Base-by-base conservation (phyloP, 2,113 vertebrate genomes). In the Cebidichthys violaceus region DNA sequence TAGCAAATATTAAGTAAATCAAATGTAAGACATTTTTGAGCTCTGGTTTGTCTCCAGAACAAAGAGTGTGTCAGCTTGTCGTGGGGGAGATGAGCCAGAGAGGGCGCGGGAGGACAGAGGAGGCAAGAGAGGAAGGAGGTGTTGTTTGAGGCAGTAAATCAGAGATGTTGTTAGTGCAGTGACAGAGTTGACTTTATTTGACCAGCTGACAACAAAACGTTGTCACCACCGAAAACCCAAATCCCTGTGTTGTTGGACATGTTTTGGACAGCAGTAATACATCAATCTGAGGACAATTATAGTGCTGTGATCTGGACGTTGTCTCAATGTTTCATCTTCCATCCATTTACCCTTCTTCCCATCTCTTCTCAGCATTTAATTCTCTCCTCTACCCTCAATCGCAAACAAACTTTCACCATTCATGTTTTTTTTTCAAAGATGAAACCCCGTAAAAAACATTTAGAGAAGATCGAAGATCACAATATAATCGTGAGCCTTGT, bases 161-260 rank as follows among this genome's bases (percentile, higher is more conserved):
- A 74, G 77, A 75, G 73, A 61, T 60, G 77, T 6, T 61, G 60
- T 78, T 55, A 78, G 78, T 71, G 64, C 62, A 52, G 78, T 75
- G 82, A 88, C 85, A 85, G 67, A 86, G 62, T 71, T 75, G 69
- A 82, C 73, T 81, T 78, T 84, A 68, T 89, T 89, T 81, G 77
- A 83, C 69, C 79, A 81, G 82, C 67, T 76, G 79, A 75, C 75
- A 75, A 72, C 41, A 81, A 81, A 77, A 83, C n/a, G 1, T 60
- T 60, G 43, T 75, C 68, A 37, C 17, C 35, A 59, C 77, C 60
- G 64, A 70, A 70, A 86, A 73, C 35, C 24, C 71, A 47, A 50
- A 78, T 47, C 43, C 20, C 18, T 37, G 52, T 69, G 66, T 41
- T 4, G 18, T 43, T 24, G 54, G 39, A 2, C 29, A 13, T 52